A percentile compares a stretch with the other conserved stretches of the same genome.
These are phyloP conservation scores for Oreohelix idahoensis DNA, from an alignment of 1,140 invertebrate genomes.

Conservation along the genomic window DNA sequence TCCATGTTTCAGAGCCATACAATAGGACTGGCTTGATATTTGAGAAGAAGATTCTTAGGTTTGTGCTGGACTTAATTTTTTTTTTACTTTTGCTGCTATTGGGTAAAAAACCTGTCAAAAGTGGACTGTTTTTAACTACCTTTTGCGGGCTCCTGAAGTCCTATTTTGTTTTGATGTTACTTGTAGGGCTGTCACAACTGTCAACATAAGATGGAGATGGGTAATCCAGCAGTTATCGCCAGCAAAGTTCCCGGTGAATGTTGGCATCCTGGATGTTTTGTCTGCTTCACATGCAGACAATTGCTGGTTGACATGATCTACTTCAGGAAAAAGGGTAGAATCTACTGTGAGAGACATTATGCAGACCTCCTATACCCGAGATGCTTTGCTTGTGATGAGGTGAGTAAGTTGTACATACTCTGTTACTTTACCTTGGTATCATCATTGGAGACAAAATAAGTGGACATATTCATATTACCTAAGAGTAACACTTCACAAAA, in stretches of 20 bases:
- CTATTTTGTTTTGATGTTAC: too few relatives aligned
- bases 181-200: conserved; percentile 79
- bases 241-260: conserved; percentile 85
- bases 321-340: conserved; percentile 85
- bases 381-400: conserved; percentile 97
- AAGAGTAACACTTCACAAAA: too few relatives aligned
- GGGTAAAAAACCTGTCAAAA: too few relatives aligned
- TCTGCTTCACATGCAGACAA: conserved; percentile 91
- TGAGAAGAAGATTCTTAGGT: too few relatives aligned
- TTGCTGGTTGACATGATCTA: conserved; percentile 97
- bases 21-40: too few relatives aligned
- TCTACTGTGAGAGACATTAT: conserved; percentile 96
- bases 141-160: too few relatives aligned
- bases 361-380: conserved; percentile 95
- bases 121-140: too few relatives aligned
- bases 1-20: too few relatives aligned
- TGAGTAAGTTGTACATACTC: conserved; percentile 72
- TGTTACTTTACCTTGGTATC: too few relatives aligned
- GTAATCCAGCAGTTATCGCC: conserved; percentile 91
- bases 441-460: too few relatives aligned
- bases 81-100: too few relatives aligned
- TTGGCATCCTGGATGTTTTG: conserved; percentile 96
- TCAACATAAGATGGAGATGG: conserved; percentile 83
- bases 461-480: too few relatives aligned
- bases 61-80: background rate